Evolutionary conservation across 2,888 invertebrate species (phyloP), one percentile per base, ranked within the genome.

Genomic region (Harpalus rubripes): DNA sequence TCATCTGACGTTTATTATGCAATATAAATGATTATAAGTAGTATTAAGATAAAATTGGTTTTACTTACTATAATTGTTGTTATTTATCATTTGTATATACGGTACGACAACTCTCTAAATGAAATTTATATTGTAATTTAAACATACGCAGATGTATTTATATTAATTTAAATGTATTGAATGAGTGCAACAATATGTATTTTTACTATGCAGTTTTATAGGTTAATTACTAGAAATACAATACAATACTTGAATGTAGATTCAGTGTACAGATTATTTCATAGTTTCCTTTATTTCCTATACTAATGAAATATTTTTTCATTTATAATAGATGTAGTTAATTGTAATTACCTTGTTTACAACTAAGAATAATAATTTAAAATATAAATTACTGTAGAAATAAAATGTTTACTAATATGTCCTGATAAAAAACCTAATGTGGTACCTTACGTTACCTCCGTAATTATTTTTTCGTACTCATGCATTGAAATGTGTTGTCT

Each of bases 11-110:
- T 68, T 26, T 32, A 32, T 68, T 68, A 7, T 32, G 32, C 32
- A 22, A 68, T 39, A 39, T 4, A 32, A 68, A 15, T 7, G 15
- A 39, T 68, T 68, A 68, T 12, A 68, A 41, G 39, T 15, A 68
- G n/a, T 68, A 39, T 68, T 68, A 12, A 68, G 39, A 68, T 68
- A 68, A 68, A 68, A 68, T 68, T 68, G 68, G 39, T 39, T 68
- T 32, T 32, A 39, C 39, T 68, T 39, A 15, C 15, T 39, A 39
- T 39, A 39, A n/a, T 68, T 68, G 7, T 63, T 7, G 18, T 63
- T 26, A 63, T 18, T 63, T 63, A 63, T 59, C 59, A 18, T 18
- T 16, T 18, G 6, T 59, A 15, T 59, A 59, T 59, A 6, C 18
- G 1, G 16, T 16, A 59, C 16, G n/a, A 59, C 7, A 12, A 59